These are phyloP conservation scores for Galagoides demidoff DNA, from an alignment of 2,797 vertebrate genomes.

Conservation along the genomic window DNA sequence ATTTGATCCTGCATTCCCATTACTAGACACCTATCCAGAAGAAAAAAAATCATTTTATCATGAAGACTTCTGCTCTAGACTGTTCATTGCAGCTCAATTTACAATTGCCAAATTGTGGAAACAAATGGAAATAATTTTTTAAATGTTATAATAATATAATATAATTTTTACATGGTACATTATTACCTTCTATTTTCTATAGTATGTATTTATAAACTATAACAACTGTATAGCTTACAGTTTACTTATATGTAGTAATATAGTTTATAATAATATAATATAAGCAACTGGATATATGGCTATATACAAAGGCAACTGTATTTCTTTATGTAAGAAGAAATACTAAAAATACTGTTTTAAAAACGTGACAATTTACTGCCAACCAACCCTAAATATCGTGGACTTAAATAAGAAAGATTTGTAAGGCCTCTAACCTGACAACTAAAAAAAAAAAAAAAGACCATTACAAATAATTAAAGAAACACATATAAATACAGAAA, in stretches of 20 bases:
- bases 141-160: background rate
- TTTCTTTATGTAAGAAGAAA: background rate
- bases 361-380: background rate
- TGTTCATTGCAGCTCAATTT: no score
- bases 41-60: no score
- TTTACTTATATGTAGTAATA: background rate
- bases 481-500: background rate
- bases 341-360: background rate
- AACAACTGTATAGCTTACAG: background rate
- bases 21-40: no score
- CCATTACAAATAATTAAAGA: background rate
- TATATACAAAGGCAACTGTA: background rate
- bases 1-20: no score
- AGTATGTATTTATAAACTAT: background rate
- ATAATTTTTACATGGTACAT: background rate
- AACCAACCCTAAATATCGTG: background rate
- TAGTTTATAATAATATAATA: background rate
- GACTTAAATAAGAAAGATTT: background rate
- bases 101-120: no score
- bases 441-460: background rate
- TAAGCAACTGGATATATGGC: background rate
- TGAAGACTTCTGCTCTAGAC: no score
- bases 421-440: background rate
- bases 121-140: background rate
- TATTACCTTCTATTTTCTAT: background rate